These are phyloP conservation scores for Drosophila buzzatii DNA, from an alignment of 2,888 invertebrate species.

Conservation along the genomic window DNA sequence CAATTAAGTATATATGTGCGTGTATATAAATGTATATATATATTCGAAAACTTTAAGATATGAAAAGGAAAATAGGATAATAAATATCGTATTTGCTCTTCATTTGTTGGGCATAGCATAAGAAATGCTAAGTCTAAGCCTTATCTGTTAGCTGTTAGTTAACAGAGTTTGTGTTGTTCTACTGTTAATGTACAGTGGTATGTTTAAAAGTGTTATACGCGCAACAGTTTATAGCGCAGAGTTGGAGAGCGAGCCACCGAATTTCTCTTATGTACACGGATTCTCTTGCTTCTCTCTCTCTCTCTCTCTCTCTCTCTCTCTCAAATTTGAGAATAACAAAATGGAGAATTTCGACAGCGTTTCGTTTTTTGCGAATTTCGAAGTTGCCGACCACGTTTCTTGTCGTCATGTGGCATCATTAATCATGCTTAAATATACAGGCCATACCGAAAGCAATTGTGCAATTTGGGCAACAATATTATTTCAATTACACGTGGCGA, in stretches of 20 bases:
- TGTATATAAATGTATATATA: background rate
- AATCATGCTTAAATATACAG: conserved; percentile 56
- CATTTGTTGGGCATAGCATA: background rate
- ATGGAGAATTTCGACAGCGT: conserved; percentile 23
- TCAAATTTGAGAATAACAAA: conserved; percentile 15
- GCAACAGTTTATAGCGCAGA: conserved; percentile 39
- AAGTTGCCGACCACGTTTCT: conserved; percentile 27
- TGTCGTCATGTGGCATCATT: conserved; percentile 40
- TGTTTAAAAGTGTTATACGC: conserved; percentile 41
- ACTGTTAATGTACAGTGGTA: background rate
- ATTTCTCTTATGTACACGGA: conserved; percentile 24
- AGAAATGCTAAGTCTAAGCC: background rate
- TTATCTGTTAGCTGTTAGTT: conserved; percentile 8
- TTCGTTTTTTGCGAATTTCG: conserved; percentile 19
- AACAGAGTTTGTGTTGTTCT: background rate
- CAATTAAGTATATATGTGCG: background rate
- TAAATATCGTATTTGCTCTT: background rate
- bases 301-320: background rate
- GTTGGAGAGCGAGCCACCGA: conserved; percentile 12
- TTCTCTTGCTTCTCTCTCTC: conserved; percentile 33
- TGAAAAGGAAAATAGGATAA: background rate
- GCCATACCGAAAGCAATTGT: conserved; percentile 53
- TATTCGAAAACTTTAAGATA: background rate
- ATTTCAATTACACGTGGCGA: conserved; percentile 54
- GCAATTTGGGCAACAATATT: conserved; percentile 58